Percentiles rank a stretch among this genome's conserved stretches.
These are phyloP conservation scores for Paramisgurnus dabryanus DNA, from an alignment of 2,113 vertebrate genomes.

Conservation along the genomic window DNA sequence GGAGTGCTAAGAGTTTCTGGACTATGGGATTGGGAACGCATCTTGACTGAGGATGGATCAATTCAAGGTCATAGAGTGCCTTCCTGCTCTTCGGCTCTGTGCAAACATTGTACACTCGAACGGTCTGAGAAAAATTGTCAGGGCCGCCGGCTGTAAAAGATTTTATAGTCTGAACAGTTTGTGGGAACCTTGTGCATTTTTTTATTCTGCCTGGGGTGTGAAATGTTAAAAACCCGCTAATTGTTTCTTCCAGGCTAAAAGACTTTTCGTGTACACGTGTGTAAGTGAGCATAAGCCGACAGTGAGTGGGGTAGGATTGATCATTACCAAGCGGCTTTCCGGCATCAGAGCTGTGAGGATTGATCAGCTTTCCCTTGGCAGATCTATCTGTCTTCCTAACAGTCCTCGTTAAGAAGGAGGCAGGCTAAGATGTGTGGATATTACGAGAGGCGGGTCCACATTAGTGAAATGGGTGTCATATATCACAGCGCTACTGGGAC, in stretches of 20 bases:
- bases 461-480: slow-evolving; percentile 19
- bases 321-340: slow-evolving; percentile 38
- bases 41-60: slow-evolving; percentile 18
- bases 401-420: slow-evolving; percentile 56
- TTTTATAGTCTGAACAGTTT: neutral
- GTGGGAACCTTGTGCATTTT: neutral
- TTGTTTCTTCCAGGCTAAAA: slow-evolving; percentile 7
- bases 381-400: slow-evolving; percentile 58
- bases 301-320: slow-evolving; percentile 23
- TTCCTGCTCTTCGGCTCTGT: slow-evolving; percentile 14
- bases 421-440: slow-evolving; percentile 48
- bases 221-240: slow-evolving; percentile 20
- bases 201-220: neutral
- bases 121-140: neutral
- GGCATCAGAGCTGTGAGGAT: slow-evolving; percentile 43
- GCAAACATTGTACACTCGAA: slow-evolving; percentile 9
- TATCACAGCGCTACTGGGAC: slow-evolving; percentile 15
- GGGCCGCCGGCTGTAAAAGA: neutral
- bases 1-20: slow-evolving; percentile 37
- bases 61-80: slow-evolving; percentile 44
- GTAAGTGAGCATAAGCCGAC: slow-evolving; percentile 29
- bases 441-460: slow-evolving; percentile 27
- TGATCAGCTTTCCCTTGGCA: slow-evolving; percentile 54
- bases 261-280: neutral
- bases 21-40: slow-evolving; percentile 52